phyloP scores from a whole-genome alignment of 2,888 invertebrate species.

The Agonopterix arenella region DNA sequence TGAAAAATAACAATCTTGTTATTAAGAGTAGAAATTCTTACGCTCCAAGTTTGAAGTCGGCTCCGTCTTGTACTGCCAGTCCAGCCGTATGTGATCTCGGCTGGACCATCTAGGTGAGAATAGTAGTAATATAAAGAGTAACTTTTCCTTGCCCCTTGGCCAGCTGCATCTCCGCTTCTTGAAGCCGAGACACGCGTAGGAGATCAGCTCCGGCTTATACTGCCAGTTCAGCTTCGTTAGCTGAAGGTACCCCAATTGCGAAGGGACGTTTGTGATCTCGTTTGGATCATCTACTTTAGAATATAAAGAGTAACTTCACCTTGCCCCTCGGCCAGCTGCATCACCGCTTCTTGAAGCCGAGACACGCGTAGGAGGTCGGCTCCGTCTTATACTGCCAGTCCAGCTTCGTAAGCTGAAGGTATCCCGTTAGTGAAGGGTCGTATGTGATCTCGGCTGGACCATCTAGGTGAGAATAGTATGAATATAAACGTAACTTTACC shows the following conservation, averaged over 20 bases:
- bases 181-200: conserved; percentile 20
- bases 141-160: conserved; percentile 85
- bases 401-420: conserved; percentile 88
- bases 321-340: conserved; percentile 95
- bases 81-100: conserved; percentile 54
- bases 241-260: conserved; percentile 88
- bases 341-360: conserved; percentile 78
- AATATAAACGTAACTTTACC: conserved; percentile 24
- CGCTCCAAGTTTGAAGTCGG: no score
- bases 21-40: no score
- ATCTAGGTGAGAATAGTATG: no score
- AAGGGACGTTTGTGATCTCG: no score
- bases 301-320: conserved; percentile 24
- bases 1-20: no score
- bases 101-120: no score
- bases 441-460: conserved; percentile 84
- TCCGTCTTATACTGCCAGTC: conserved; percentile 83
- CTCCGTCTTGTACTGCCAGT: conserved; percentile 82
- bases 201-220: conserved; percentile 32
- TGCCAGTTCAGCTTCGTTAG: conserved; percentile 92
- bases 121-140: conserved; percentile 35
- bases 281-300: no score
- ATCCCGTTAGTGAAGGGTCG: conserved; percentile 91
- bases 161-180: conserved; percentile 89
- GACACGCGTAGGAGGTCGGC: no score